These are phyloP conservation scores for Coracopsis vasa DNA, from an alignment of 2,113 vertebrate species.

Conservation along the genomic window DNA sequence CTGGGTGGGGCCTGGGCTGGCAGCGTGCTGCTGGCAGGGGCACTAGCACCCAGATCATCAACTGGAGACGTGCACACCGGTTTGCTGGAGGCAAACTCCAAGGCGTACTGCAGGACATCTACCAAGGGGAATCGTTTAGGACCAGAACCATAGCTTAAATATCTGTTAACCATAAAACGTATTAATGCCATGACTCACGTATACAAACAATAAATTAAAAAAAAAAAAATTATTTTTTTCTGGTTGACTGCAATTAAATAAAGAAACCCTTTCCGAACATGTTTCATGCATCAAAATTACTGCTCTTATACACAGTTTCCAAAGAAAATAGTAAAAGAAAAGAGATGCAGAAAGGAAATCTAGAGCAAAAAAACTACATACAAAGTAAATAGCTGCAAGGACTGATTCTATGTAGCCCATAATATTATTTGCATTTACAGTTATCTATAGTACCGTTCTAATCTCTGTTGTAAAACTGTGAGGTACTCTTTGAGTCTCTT, in stretches of 20 bases:
- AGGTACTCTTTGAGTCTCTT: slow-evolving; percentile 95
- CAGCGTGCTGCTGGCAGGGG: slow-evolving; percentile 79
- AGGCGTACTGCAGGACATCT: slow-evolving; percentile 96
- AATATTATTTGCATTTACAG: background rate
- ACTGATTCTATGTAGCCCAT: background rate
- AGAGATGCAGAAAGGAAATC: background rate
- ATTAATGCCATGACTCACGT: slow-evolving; percentile 48
- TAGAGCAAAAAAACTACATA: background rate
- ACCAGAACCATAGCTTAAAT: slow-evolving; percentile 96
- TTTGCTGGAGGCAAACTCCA: slow-evolving; percentile 98
- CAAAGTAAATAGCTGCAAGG: background rate
- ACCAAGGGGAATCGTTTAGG: slow-evolving; percentile 97
- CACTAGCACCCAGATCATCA: slow-evolving; percentile 89
- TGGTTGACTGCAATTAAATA: background rate
- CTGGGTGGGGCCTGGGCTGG: slow-evolving; percentile 79
- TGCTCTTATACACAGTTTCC: background rate
- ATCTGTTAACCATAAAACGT: slow-evolving; percentile 79
- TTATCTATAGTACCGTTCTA: slow-evolving; percentile 87
- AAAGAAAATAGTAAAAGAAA: background rate
- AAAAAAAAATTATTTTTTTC: background rate
- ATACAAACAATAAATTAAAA: background rate
- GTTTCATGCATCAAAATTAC: background rate
- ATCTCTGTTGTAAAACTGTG: slow-evolving; percentile 92
- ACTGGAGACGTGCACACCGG: slow-evolving; percentile 94
- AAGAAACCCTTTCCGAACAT: background rate